Percentiles rank a stretch among this genome's conserved stretches.
phyloP scores from a whole-genome alignment of 2,888 invertebrate genomes.

The Drosophila austrosaltans region DNA sequence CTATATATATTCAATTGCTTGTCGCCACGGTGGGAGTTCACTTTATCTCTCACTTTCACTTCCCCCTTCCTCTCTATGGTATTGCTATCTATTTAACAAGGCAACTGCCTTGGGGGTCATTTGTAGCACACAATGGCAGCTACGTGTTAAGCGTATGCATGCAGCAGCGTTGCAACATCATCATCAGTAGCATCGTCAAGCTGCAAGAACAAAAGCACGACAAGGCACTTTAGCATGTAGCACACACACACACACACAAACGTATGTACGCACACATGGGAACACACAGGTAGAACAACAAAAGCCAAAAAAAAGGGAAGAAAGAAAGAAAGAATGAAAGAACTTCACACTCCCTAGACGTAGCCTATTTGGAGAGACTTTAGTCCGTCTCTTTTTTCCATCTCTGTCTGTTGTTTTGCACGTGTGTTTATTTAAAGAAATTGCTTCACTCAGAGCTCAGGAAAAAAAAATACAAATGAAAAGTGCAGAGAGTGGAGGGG shows the following conservation, averaged over 20 bases:
- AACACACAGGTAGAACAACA: constrained; percentile 46
- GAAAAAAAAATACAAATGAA: constrained; percentile 3
- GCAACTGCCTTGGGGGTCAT: constrained; percentile 62
- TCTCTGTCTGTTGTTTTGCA: constrained; percentile 50
- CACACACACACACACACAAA: constrained; percentile 35
- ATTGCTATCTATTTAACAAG: constrained; percentile 25
- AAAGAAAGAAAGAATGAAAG: constrained; percentile 9
- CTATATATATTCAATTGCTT: constrained; percentile 56
- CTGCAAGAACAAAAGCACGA: constrained; percentile 67
- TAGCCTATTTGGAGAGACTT: constrained; percentile 67
- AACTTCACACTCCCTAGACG: constrained; percentile 45
- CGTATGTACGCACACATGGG: background rate
- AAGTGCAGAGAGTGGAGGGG: too few relatives aligned
- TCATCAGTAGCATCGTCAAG: constrained; percentile 55
- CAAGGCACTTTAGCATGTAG: constrained; percentile 79
- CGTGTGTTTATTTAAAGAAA: constrained; percentile 81
- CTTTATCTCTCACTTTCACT: too few relatives aligned
- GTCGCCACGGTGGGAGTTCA: constrained; percentile 25
- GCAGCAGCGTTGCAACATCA: constrained; percentile 31
- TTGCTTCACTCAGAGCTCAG: constrained; percentile 71
- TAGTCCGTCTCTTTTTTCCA: constrained; percentile 31
- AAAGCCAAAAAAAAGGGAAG: constrained; percentile 48
- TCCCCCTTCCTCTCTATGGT: too few relatives aligned
- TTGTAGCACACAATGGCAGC: constrained; percentile 70
- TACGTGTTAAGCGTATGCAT: constrained; percentile 72